Percentiles rank a stretch among this genome's conserved stretches.
Conservation (phyloP, 2,113 vertebrate genomes). For the Sceloporus undulatus region DNA sequence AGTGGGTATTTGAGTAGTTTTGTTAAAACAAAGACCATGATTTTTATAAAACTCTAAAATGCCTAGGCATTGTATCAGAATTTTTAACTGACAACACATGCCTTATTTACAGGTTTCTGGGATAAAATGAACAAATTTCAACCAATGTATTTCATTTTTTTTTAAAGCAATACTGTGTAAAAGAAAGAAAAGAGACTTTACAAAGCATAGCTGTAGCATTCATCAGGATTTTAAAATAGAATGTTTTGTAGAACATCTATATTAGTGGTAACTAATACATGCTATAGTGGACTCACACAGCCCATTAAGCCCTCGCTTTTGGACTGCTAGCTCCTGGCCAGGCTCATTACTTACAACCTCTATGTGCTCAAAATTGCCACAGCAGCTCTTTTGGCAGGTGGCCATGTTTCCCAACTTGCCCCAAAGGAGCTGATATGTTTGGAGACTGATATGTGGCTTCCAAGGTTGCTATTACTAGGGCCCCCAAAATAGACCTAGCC, state of each 20-base stretch:
- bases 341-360: background rate
- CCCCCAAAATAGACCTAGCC: background rate
- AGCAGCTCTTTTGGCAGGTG: conserved; percentile 3
- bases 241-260: background rate
- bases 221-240: background rate
- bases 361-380: background rate
- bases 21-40: background rate
- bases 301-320: conserved; percentile 4
- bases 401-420: conserved; percentile 1
- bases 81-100: background rate
- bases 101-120: background rate
- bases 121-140: background rate
- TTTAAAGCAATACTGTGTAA: background rate
- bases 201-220: background rate
- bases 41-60: background rate
- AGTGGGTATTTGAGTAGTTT: background rate
- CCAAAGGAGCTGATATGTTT: background rate
- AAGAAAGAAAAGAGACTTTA: background rate
- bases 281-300: background rate
- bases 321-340: background rate
- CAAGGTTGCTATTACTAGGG: background rate
- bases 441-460: background rate
- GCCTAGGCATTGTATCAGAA: background rate
- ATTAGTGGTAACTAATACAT: conserved; percentile 10
- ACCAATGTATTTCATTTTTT: background rate